phyloP scores from a whole-genome alignment of 2,113 vertebrate species.

The Fregata magnificens region DNA sequence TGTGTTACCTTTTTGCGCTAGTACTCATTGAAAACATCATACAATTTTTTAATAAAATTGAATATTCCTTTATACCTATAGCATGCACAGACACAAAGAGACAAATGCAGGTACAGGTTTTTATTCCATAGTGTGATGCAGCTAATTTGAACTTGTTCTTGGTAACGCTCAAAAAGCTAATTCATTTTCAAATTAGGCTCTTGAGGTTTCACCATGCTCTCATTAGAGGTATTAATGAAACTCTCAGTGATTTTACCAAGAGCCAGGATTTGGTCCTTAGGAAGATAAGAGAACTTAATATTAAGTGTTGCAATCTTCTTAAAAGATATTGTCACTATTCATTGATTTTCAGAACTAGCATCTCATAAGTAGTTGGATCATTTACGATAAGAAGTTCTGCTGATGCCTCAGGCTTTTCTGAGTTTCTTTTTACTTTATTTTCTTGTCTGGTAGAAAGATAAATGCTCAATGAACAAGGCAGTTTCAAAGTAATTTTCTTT shows the following conservation, averaged over 20 bases:
- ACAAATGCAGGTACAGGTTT: neutral
- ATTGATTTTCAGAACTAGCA: conserved; percentile 18
- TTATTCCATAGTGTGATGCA: neutral
- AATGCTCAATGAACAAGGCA: neutral
- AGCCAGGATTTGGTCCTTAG: neutral
- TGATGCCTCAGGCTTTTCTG: neutral
- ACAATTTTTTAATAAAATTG: neutral
- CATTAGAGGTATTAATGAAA: neutral
- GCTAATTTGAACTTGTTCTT: conserved; percentile 1
- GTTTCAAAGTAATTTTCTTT: conserved; percentile 46
- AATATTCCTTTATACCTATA: neutral
- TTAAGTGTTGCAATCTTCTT: neutral
- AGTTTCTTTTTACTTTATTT: conserved; percentile 3
- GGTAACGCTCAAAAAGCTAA: neutral
- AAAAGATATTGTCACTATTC: neutral
- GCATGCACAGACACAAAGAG: neutral
- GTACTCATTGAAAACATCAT: neutral
- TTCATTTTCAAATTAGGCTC: neutral
- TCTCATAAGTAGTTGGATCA: neutral
- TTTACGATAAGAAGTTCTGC: conserved; percentile 19
- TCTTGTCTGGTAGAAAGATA: conserved; percentile 6
- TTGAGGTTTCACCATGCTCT: neutral
- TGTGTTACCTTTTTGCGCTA: neutral
- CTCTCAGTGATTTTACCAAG: neutral
- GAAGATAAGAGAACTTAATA: conserved; percentile 7